A percentile compares a stretch with the other conserved stretches of the same genome.
phyloP scores from a whole-genome alignment of 2,113 vertebrate genomes.

The Anser brachyrhynchus region DNA sequence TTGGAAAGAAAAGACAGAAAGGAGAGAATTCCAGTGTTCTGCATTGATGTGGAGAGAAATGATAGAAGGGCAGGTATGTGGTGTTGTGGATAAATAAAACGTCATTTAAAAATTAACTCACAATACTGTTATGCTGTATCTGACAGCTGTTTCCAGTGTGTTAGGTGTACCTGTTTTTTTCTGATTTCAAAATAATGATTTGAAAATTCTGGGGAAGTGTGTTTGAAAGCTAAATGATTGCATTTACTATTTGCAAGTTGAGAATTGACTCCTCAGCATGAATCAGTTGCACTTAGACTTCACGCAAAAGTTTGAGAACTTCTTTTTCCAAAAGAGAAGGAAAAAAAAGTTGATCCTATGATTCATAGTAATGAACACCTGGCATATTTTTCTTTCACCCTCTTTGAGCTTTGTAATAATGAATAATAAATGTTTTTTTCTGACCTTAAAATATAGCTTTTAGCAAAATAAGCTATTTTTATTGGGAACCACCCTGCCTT shows the following conservation, averaged over 20 bases:
- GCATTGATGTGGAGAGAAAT: slow-evolving; percentile 93
- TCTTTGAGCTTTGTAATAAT: not conserved
- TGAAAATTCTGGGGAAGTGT: not conserved
- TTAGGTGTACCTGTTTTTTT: not conserved
- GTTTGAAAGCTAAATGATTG: not conserved
- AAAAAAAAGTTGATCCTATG: not conserved
- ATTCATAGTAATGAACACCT: not conserved
- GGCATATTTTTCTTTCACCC: not conserved
- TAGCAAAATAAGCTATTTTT: not conserved
- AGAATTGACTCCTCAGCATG: not conserved
- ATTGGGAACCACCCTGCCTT: not conserved
- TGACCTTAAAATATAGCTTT: not conserved
- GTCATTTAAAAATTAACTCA: not conserved
- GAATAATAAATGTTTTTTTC: not conserved
- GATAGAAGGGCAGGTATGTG: slow-evolving; percentile 86
- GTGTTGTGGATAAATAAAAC: not conserved
- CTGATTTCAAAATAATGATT: not conserved
- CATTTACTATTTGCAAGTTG: not conserved
- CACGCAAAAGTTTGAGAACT: not conserved
- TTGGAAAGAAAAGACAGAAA: slow-evolving; percentile 84
- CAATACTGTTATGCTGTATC: not conserved
- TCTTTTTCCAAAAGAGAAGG: not conserved
- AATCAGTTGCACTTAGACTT: not conserved
- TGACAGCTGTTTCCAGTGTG: not conserved
- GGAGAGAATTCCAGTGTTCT: slow-evolving; percentile 92